phyloP scores from a whole-genome alignment of 2,888 invertebrate genomes.

The Sinotaia quadrata region DNA sequence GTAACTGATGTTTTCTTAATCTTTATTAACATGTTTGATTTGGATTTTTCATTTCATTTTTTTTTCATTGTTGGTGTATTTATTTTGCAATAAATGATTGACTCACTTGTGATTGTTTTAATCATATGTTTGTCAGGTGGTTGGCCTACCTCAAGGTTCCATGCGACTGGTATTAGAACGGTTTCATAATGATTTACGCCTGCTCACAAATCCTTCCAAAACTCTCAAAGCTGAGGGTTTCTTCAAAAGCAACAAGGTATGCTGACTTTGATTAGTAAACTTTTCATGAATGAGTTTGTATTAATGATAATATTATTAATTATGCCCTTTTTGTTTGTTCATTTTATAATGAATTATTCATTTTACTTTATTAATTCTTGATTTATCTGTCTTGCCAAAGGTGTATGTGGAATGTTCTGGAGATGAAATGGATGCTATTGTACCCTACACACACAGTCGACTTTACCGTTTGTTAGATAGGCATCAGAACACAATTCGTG shows the following conservation, averaged over 20 bases:
- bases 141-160: slow-evolving; percentile 46
- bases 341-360: no score
- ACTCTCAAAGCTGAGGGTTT: slow-evolving; percentile 71
- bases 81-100: no score
- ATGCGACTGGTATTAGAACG: slow-evolving; percentile 74
- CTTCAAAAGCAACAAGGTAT: slow-evolving; percentile 71
- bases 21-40: no score
- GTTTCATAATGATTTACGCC: slow-evolving; percentile 71
- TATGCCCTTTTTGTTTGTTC: neutral
- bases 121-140: no score
- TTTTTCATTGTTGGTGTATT: no score
- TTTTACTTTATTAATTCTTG: neutral
- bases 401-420: slow-evolving; percentile 70
- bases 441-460: slow-evolving; percentile 73
- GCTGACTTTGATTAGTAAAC: neutral
- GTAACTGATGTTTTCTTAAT: no score
- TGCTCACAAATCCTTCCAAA: slow-evolving; percentile 59
- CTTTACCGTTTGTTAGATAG: slow-evolving; percentile 76
- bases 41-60: no score
- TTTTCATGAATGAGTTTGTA: neutral
- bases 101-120: no score
- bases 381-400: slow-evolving; percentile 42
- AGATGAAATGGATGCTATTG: slow-evolving; percentile 74
- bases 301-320: neutral
- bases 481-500: slow-evolving; percentile 78